These are phyloP conservation scores for Lepidochitona cinerea DNA, from an alignment of 2,888 invertebrate genomes.

Conservation along the genomic window DNA sequence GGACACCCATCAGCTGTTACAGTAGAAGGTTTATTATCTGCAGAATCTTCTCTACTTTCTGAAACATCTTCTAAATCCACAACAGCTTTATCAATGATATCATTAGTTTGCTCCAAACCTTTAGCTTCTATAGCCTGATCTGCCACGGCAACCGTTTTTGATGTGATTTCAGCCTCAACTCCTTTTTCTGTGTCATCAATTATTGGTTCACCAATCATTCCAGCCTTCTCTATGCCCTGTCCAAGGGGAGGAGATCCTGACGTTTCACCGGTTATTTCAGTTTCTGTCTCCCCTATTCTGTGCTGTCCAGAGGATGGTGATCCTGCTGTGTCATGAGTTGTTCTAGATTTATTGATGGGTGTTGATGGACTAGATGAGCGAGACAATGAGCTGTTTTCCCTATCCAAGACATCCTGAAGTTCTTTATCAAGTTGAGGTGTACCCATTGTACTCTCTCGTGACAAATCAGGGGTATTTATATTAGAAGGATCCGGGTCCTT, in stretches of 20 bases:
- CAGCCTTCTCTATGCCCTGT: no score
- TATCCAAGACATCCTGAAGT: slow-evolving; percentile 48
- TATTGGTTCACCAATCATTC: no score
- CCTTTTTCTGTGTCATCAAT: no score
- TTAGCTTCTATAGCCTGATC: not conserved
- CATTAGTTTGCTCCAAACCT: not conserved
- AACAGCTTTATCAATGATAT: not conserved
- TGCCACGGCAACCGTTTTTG: not conserved
- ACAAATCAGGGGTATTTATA: slow-evolving; percentile 37
- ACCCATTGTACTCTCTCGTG: slow-evolving; percentile 44
- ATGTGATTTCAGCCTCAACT: not conserved
- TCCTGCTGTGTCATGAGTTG: no score
- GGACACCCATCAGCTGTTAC: no score
- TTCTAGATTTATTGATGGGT: no score
- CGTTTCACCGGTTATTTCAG: no score
- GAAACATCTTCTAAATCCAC: slow-evolving; percentile 34
- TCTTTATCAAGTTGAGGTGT: slow-evolving; percentile 57
- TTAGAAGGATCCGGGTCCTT: not conserved
- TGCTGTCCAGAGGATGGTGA: no score
- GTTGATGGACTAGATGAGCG: not conserved
- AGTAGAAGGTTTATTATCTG: no score
- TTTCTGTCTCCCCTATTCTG: no score
- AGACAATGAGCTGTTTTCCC: slow-evolving; percentile 25
- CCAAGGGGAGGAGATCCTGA: no score
- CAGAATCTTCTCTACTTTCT: no score